These are phyloP conservation scores for Pristionchus pacificus DNA, from an alignment of 1,140 invertebrate species.

Conservation along the genomic window DNA sequence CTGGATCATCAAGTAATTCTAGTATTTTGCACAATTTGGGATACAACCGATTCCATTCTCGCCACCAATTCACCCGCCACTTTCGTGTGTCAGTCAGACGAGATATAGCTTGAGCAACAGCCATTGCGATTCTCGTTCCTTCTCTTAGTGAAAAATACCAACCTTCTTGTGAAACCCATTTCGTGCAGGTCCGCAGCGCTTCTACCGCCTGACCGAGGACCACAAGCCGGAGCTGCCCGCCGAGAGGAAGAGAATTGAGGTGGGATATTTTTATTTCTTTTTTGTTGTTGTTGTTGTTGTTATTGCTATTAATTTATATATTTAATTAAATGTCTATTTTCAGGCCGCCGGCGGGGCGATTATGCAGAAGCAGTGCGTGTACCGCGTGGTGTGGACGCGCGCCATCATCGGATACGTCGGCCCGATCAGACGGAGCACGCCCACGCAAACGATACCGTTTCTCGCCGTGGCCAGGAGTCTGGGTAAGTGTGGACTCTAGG, in stretches of 20 bases:
- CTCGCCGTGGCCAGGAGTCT: constrained; percentile 87
- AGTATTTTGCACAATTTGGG: neutral
- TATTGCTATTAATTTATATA: neutral
- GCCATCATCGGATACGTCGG: constrained; percentile 70
- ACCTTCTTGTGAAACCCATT: constrained; percentile 9
- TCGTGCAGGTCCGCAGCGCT: constrained; percentile 36
- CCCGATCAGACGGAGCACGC: constrained; percentile 75
- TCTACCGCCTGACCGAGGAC: constrained; percentile 74
- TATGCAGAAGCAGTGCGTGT: constrained; percentile 79
- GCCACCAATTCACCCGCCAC: neutral
- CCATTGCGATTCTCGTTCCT: too few relatives aligned
- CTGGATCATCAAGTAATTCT: neutral
- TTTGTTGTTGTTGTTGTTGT: constrained; percentile 49
- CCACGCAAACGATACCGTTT: constrained; percentile 91
- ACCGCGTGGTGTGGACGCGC: constrained; percentile 91
- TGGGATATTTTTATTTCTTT: too few relatives aligned
- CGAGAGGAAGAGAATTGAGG: constrained; percentile 79
- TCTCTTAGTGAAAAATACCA: constrained; percentile 18
- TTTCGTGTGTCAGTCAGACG: neutral
- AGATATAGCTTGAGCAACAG: too few relatives aligned
- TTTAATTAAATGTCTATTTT: constrained; percentile 3
- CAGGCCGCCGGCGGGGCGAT: constrained; percentile 1
- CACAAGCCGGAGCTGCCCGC: constrained; percentile 88
- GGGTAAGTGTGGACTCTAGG: constrained; percentile 58
- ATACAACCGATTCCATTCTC: neutral